Conservation (phyloP, 2,888 invertebrate species). For the Labia minor region DNA sequence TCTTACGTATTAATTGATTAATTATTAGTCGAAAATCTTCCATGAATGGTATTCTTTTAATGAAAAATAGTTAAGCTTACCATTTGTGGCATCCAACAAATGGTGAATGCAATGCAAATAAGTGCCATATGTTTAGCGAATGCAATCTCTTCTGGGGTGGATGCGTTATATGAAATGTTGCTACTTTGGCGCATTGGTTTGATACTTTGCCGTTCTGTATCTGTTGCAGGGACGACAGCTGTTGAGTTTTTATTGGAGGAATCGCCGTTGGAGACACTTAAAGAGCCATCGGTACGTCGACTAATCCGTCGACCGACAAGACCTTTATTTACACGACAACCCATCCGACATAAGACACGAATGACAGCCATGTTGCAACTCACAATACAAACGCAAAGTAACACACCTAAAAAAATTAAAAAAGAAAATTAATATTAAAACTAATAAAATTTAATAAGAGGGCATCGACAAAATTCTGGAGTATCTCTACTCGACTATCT, state of each 20-base stretch:
- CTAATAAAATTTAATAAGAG: background rate
- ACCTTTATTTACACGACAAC: slow-evolving; percentile 28
- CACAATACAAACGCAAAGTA: slow-evolving; percentile 63
- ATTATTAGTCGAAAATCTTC: too few species aligned
- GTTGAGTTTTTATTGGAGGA: background rate
- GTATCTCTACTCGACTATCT: too few species aligned
- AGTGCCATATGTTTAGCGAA: slow-evolving; percentile 77
- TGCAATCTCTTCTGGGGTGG: slow-evolving; percentile 70
- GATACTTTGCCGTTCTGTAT: background rate
- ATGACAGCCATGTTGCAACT: slow-evolving; percentile 76
- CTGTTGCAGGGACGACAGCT: background rate
- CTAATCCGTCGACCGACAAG: slow-evolving; percentile 24
- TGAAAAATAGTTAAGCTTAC: slow-evolving; percentile 43
- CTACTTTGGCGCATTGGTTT: slow-evolving; percentile 9
- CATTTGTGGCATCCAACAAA: slow-evolving; percentile 84
- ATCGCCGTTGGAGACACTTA: background rate
- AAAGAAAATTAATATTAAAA: background rate
- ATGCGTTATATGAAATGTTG: slow-evolving; percentile 33
- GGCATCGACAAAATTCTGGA: background rate
- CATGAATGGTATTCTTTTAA: too few species aligned
- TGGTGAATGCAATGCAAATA: slow-evolving; percentile 68
- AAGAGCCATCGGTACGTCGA: background rate
- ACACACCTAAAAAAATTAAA: slow-evolving; percentile 45
- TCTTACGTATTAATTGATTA: too few species aligned
- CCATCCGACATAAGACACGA: slow-evolving; percentile 54